phyloP scores from a whole-genome alignment of 2,888 invertebrate species.

The Nomada flava region DNA sequence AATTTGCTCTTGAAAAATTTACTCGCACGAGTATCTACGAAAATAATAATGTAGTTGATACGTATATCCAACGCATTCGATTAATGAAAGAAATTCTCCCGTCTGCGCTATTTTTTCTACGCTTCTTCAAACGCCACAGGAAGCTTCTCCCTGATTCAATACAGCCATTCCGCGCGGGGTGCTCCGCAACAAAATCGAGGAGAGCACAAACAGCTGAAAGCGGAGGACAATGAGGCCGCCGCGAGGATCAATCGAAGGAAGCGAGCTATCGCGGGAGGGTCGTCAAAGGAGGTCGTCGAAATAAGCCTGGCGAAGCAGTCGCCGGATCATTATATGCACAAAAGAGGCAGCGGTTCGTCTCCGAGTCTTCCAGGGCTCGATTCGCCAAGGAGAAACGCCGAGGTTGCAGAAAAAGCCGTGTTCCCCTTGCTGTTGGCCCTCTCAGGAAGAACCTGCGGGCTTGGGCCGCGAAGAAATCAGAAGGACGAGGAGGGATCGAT shows the following conservation, averaged over 20 bases:
- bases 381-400: constrained; percentile 69
- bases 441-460: constrained; percentile 11
- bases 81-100: background rate
- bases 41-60: too few species aligned
- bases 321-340: constrained; percentile 54
- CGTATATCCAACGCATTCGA: background rate
- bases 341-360: constrained; percentile 28
- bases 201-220: constrained; percentile 41
- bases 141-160: constrained; percentile 22
- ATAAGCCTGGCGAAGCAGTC: constrained; percentile 54
- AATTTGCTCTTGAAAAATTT: too few species aligned
- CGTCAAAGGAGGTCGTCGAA: constrained; percentile 56
- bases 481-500: constrained; percentile 30
- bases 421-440: background rate
- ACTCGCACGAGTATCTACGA: too few species aligned
- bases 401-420: constrained; percentile 69
- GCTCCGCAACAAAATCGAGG: constrained; percentile 25
- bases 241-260: constrained; percentile 37
- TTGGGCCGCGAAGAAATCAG: constrained; percentile 46
- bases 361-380: constrained; percentile 59
- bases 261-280: constrained; percentile 20
- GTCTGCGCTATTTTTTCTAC: background rate
- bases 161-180: background rate
- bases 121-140: background rate
- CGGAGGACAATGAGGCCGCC: constrained; percentile 40